Base-by-base conservation (phyloP, 1,140 invertebrate genomes). In the Dendrolimus punctatus region DNA sequence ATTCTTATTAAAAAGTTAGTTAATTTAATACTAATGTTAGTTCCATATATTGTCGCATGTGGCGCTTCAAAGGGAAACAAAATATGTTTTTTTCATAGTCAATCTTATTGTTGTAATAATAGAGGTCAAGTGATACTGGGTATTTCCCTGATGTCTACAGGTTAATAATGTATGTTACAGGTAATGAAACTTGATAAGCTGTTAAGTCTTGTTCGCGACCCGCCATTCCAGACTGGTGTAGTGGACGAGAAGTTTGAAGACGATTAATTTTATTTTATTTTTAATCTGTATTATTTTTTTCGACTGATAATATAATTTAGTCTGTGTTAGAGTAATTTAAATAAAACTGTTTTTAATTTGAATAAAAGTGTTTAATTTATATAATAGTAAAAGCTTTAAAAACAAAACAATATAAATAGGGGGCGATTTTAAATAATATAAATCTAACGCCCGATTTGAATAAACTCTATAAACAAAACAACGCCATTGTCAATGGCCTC, bases 171-270 rank as follows among this genome's bases (percentile, higher is more conserved):
- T 60, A 61, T 49, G 41, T 82, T 93, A 58, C 94, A 98, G 88
- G 90, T 92, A 48, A 90, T 92, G 85, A 98, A 98, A 87, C 83
- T 98, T 55, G 94, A 96, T 53, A 95, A 93, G 81, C 84, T 97
- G 5, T 76, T 98, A 5, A 92, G 92, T 46, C 89, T 96, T 65
- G 95, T 97, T 1, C 89, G 96, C 39, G 95, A 97, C 76, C 92
- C 95, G 8, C 88, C 90, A 0, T 80, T 74, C 52, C 73, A 76
- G 40, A 78, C 80, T 0, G 84, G 85, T 6, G 78, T 86, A 7
- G 77, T 86, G 0, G 87, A 87, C 37, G 84, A 88, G 46, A 87
- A 87, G 51, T 80, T 87, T 59, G 85, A 87, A 5, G 87, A 87
- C 36, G 80, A 87, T 55, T 82, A 63, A 72, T 38, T 7, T 1